Base-by-base conservation (phyloP, 2,888 invertebrate genomes). In the Andrena marginata region DNA sequence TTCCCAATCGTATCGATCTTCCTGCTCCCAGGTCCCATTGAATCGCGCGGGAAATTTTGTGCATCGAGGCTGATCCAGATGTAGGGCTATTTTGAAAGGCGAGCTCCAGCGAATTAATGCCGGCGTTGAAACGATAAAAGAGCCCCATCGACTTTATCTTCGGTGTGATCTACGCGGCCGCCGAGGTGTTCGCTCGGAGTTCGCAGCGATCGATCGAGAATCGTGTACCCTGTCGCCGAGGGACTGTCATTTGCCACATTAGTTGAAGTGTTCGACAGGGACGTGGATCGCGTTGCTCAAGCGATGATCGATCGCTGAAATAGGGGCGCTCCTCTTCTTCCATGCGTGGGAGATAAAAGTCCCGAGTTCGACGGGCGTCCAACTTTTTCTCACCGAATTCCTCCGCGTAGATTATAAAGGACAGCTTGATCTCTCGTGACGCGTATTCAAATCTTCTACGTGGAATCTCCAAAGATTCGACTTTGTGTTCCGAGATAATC, bases 161-260 rank as follows among this genome's bases (percentile, higher is more conserved):
- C n/a, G 51, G 23, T n/a, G 51, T 33, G 80, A 79, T 79, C 80
- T 51, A 60, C 71, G 73, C 67, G 71, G 49, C 35, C 76, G 72
- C 49, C 63, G 35, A 72, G 71, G 64, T 69, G 70, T 68, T 67
- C 56, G 56, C 20, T 56, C 56, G 56, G 23, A 16, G 56, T 51
- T 51, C 84, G 65, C 29, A 29, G 64, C 81, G 59, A 81, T 81
- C 81, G 79, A 79, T 86, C 83, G 71, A 16, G 48, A 51, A 71
- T 65, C 73, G 76, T 64, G 64, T 79, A 68, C 51, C 59, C 33
- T 74, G 75, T 80, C 68, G 69, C 80, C 85, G 56, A n/a, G 31
- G 20, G 77, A 59, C 74, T 63, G 77, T 75, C 74, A 59, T 70
- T 78, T 31, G 65, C 69, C 70, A 54, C 69, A 33, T 82, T 82